Percentiles rank a stretch among this genome's conserved stretches.
These are phyloP conservation scores for Meriones psammophilus DNA, from an alignment of 2,797 vertebrate genomes.

Conservation along the genomic window DNA sequence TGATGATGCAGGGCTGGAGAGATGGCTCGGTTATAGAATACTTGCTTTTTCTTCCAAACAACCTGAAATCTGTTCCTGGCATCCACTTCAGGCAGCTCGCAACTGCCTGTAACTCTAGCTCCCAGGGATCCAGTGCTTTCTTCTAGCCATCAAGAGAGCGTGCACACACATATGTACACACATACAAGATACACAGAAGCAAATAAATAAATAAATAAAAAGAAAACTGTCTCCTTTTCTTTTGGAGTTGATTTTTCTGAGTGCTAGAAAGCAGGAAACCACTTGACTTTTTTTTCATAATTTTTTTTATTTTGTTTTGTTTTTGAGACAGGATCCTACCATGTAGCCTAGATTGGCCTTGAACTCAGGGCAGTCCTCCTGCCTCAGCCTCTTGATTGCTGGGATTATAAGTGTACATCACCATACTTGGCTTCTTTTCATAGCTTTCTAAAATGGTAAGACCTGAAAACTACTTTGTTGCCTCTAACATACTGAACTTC, in stretches of 20 bases:
- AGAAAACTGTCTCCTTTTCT: neutral
- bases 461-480: neutral
- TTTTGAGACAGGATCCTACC: neutral
- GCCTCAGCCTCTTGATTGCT: neutral
- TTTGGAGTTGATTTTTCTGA: neutral
- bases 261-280: neutral
- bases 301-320: neutral
- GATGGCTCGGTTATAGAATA: too few species aligned
- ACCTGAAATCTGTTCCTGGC: neutral
- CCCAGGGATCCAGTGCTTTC: neutral
- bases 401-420: neutral
- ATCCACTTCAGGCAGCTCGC: neutral
- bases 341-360: neutral
- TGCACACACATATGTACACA: neutral
- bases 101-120: neutral
- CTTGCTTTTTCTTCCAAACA: neutral
- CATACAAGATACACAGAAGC: neutral
- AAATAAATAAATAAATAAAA: neutral
- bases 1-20: neutral
- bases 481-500: neutral
- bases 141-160: neutral
- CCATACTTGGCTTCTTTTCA: neutral
- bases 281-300: neutral
- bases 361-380: neutral
- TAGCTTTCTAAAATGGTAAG: neutral